Percentiles rank a stretch among this genome's conserved stretches.
Conservation (phyloP, 2,797 vertebrate species). For the Hybognathus amarus region DNA sequence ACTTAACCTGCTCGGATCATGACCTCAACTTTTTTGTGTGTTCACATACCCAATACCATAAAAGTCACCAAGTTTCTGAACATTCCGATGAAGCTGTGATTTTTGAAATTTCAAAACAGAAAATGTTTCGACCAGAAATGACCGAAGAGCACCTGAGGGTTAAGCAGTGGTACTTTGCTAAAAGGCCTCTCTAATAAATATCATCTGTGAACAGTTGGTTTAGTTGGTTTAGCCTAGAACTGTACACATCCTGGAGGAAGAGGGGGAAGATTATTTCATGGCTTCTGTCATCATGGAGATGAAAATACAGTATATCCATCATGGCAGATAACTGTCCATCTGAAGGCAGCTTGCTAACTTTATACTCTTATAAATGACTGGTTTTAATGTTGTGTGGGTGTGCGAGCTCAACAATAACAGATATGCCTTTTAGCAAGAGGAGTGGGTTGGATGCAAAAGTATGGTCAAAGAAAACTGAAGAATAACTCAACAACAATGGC, state of each 20-base stretch:
- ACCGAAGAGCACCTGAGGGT: no score
- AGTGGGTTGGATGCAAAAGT: neutral
- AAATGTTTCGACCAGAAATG: no score
- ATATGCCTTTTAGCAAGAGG: constrained; percentile 89
- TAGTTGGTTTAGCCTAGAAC: no score
- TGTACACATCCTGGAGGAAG: neutral
- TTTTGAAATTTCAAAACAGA: no score
- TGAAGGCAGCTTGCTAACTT: constrained; percentile 8
- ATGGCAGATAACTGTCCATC: constrained; percentile 35
- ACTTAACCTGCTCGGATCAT: no score
- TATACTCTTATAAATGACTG: neutral
- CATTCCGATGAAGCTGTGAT: no score
- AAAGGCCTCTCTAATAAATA: constrained; percentile 84
- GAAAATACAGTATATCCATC: constrained; percentile 8
- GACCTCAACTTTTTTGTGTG: no score
- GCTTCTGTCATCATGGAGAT: constrained; percentile 10
- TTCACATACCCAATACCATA: no score
- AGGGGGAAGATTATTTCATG: constrained; percentile 24
- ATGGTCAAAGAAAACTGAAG: constrained; percentile 47
- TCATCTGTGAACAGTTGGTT: neutral
- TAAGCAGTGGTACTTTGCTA: constrained; percentile 83
- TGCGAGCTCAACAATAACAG: neutral
- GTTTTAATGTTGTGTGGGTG: neutral
- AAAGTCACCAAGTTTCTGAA: no score
- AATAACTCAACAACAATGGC: constrained; percentile 58